phyloP scores from a whole-genome alignment of 2,797 vertebrate species.

The Sebastiscus albofasciatus region DNA sequence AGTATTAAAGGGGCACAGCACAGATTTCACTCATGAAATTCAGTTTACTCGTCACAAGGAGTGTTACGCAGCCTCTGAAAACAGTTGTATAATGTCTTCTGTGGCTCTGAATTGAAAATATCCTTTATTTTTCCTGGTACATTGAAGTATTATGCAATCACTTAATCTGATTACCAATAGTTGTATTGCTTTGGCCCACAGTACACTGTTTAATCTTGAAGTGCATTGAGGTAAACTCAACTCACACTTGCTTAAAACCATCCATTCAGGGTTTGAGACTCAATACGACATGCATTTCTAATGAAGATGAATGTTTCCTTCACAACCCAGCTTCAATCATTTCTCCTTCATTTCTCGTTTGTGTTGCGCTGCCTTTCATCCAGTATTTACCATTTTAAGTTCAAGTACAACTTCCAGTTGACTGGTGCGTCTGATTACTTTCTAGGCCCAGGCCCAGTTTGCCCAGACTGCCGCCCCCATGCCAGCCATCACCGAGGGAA shows the following conservation, averaged over 20 bases:
- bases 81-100: not conserved
- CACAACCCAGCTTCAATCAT: not conserved
- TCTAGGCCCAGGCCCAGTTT: constrained; percentile 83
- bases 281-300: not conserved
- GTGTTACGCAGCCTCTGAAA: not conserved
- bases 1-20: not conserved
- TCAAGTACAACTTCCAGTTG: not conserved
- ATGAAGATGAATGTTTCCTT: not conserved
- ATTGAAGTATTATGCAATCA: not conserved
- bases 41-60: not conserved
- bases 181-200: not conserved
- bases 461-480: constrained; percentile 72
- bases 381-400: not conserved
- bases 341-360: not conserved
- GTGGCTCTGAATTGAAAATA: not conserved
- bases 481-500: constrained; percentile 81
- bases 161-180: not conserved
- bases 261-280: not conserved
- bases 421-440: constrained; percentile 18
- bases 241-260: not conserved
- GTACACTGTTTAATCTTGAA: not conserved
- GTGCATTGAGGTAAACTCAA: not conserved
- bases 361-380: not conserved
- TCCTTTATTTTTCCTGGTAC: not conserved
- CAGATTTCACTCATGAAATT: not conserved